Percentiles rank a stretch among this genome's conserved stretches.
phyloP scores from a whole-genome alignment of 2,113 vertebrate genomes.

The Ciconia maguari region DNA sequence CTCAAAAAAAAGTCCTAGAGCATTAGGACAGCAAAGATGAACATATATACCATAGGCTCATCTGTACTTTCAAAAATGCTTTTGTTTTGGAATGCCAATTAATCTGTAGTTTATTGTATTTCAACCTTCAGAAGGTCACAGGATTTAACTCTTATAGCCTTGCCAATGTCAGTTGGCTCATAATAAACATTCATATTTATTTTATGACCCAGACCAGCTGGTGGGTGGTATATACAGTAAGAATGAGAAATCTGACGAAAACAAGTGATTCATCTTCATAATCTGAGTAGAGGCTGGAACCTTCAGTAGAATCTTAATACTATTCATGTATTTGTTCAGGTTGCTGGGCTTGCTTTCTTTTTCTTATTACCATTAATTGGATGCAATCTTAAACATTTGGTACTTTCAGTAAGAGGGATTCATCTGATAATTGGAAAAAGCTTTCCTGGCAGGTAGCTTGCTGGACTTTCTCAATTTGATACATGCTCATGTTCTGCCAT shows the following conservation, averaged over 20 bases:
- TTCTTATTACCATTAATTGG: neutral
- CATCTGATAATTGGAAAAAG: neutral
- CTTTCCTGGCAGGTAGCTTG: neutral
- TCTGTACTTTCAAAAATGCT: neutral
- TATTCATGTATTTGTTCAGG: conserved; percentile 1
- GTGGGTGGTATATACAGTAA: conserved; percentile 10
- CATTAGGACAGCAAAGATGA: neutral
- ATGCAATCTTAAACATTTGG: neutral
- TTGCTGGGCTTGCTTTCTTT: neutral
- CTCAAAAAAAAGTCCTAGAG: neutral
- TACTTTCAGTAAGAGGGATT: neutral
- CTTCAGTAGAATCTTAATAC: neutral
- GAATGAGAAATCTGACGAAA: conserved; percentile 42
- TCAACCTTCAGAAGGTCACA: conserved; percentile 30
- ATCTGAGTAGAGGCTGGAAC: neutral
- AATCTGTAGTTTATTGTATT: neutral
- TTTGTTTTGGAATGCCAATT: conserved; percentile 4
- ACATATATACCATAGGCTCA: neutral
- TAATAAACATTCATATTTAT: conserved; percentile 31
- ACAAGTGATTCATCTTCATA: conserved; percentile 37
- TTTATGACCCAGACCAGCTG: conserved; percentile 48
- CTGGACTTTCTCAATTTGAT: neutral
- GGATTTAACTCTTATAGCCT: conserved; percentile 23
- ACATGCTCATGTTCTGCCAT: neutral
- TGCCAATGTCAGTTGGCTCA: conserved; percentile 29